These are phyloP conservation scores for Brachyptera risi DNA, from an alignment of 2,888 invertebrate species.

Conservation along the genomic window DNA sequence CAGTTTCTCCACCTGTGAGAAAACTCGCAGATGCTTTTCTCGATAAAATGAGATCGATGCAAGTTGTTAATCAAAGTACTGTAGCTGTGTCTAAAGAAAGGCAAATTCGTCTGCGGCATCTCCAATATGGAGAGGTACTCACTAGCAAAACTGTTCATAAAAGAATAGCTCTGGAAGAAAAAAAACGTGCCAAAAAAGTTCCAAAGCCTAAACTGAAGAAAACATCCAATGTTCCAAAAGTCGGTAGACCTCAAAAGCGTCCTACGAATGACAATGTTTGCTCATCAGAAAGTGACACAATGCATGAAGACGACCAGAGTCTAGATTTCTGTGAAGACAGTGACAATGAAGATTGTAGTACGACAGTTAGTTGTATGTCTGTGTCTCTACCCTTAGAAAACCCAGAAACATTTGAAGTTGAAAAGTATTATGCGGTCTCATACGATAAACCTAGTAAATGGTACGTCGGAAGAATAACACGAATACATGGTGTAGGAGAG, in stretches of 20 bases:
- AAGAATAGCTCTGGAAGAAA: neutral
- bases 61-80: too few relatives aligned
- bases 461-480: neutral
- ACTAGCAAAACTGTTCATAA: neutral
- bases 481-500: neutral
- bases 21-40: neutral
- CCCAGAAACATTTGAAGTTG: neutral
- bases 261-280: too few relatives aligned
- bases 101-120: neutral
- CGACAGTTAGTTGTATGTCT: neutral
- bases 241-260: too few relatives aligned
- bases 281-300: neutral
- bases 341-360: neutral
- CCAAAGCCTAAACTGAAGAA: neutral
- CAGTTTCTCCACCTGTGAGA: neutral
- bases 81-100: neutral
- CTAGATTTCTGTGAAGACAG: neutral
- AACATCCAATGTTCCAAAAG: too few relatives aligned
- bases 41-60: neutral
- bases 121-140: constrained; percentile 1
- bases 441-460: neutral
- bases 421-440: neutral
- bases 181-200: neutral
- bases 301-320: neutral
- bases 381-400: neutral